These are phyloP conservation scores for Montipora sp. DNA, from an alignment of 64 coral and sea anemone genomes.

Conservation along the genomic window DNA sequence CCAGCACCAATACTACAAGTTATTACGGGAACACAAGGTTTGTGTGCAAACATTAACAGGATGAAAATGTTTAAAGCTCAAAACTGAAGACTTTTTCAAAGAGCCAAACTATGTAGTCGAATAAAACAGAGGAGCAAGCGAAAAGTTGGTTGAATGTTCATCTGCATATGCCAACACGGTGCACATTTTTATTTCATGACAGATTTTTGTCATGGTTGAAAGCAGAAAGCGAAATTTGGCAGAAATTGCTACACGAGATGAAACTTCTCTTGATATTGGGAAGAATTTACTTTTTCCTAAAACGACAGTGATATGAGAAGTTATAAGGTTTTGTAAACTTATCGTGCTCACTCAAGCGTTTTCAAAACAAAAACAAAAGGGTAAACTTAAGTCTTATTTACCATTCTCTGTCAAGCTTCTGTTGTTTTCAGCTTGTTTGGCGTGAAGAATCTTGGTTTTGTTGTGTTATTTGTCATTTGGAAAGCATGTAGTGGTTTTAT, in stretches of 20 bases:
- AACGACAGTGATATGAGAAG: not conserved
- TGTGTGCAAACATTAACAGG: not conserved
- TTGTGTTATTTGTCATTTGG: too few relatives aligned
- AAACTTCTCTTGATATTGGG: too few relatives aligned
- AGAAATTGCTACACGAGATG: not conserved
- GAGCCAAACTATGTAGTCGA: not conserved
- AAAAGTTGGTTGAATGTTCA: not conserved
- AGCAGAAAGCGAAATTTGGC: not conserved
- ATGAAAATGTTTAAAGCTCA: too few relatives aligned
- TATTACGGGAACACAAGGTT: constrained; percentile 94
- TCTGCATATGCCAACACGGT: too few relatives aligned
- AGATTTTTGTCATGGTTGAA: not conserved
- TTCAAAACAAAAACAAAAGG: constrained; percentile 16
- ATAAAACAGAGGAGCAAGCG: not conserved
- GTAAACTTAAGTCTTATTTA: not conserved
- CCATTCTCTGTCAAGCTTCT: too few relatives aligned
- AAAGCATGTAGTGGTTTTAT: not conserved
- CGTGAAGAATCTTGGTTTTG: not conserved
- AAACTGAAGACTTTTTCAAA: not conserved
- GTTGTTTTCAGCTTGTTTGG: not conserved
- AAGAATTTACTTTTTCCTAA: not conserved
- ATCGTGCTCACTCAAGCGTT: not conserved
- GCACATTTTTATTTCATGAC: not conserved
- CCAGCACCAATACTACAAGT: constrained; percentile 97
- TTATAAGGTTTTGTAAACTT: not conserved